Conservation (phyloP, 1,140 invertebrate genomes). For the Brachionus rotundiformis region DNA sequence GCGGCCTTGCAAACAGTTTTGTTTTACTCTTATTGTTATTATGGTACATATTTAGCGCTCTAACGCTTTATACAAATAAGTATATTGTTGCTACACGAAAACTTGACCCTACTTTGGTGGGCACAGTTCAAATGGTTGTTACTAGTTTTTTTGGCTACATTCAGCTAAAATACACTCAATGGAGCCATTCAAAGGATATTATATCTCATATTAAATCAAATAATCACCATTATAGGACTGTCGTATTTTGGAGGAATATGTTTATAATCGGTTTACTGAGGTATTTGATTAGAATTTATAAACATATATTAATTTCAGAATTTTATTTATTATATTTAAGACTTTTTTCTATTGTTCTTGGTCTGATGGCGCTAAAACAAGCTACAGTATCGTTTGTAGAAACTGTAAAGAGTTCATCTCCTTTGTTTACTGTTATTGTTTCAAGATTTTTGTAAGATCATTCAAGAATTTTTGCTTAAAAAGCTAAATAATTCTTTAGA, state of each 20-base stretch:
- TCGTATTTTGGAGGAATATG: conserved; percentile 77
- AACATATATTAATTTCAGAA: no score
- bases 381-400: conserved; percentile 83
- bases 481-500: not conserved
- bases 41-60: conserved; percentile 76
- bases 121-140: conserved; percentile 76
- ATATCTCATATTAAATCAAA: conserved; percentile 69
- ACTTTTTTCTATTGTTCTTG: conserved; percentile 71
- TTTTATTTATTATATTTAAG: conserved; percentile 32
- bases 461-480: conserved; percentile 37
- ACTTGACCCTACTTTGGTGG: conserved; percentile 77
- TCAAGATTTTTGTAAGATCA: conserved; percentile 72
- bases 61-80: conserved; percentile 79
- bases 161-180: conserved; percentile 66
- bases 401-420: conserved; percentile 81
- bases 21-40: conserved; percentile 73
- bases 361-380: conserved; percentile 77
- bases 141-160: conserved; percentile 75
- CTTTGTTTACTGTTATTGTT: conserved; percentile 79
- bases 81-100: conserved; percentile 77
- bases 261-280: conserved; percentile 75
- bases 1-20: conserved; percentile 66
- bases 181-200: conserved; percentile 66
- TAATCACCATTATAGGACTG: conserved; percentile 61
- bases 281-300: no score